Base-by-base conservation (phyloP, 2,888 invertebrate genomes). In the Panzeria rudis region DNA sequence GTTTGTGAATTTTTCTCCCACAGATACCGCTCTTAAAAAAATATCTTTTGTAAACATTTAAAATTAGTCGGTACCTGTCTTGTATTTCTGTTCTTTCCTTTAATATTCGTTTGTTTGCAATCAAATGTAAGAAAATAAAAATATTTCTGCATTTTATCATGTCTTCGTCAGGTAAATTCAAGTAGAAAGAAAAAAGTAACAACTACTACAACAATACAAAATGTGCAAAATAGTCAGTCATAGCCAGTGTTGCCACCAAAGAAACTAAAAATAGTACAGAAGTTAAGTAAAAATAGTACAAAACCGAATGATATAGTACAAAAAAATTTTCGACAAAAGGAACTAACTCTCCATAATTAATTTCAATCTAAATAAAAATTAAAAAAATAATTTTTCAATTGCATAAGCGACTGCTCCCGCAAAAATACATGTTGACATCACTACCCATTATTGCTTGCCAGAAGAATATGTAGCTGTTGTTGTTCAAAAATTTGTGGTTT, bases 61-160 rank as follows among this genome's bases (percentile, higher is more conserved):
- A 75, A 79, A 59, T 47, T 59, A 68, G 54, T 79, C 38, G 38
- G 38, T 9, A 72, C 72, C 47, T 64, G 69, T 38, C 61, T 41
- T 61, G 50, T 75, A 47, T 50, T 81, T 47, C n/a, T 47, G 20
- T 59, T 82, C 20, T 71, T 69, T 59, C 56, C 20, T 81, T 35
- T 54, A 35, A 59, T 38, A 50, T 69, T 61, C 38, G 15, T 61
- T 69, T 15, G 68, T 64, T 29, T 71, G 54, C 76, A 76, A 82
- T 82, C 69, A 62, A 81, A 20, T 25, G n/a, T 35, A 54, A 61
- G 38, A 62, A 84, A 68, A 41, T 64, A 44, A 61, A 69, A 78
- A 64, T 61, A 75, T 76, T 81, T 73, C 50, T 85, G 78, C 85
- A 85, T 85, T 85, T 85, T 82, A 78, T 82, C 85, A 85, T 82